phyloP scores from a whole-genome alignment of 2,797 vertebrate species.

The Hyperoplus immaculatus region DNA sequence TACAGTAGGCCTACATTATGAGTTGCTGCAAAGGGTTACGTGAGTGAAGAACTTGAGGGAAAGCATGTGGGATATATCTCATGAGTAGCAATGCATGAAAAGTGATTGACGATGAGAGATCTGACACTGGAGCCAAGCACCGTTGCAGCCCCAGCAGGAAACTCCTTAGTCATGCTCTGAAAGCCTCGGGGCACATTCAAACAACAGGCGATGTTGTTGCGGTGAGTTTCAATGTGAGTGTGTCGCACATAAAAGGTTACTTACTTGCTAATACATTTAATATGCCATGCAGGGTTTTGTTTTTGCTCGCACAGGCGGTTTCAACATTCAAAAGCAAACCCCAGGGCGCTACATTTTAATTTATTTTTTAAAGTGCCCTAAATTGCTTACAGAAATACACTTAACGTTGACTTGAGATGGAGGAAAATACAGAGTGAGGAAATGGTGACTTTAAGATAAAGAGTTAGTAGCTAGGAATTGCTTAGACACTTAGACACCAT shows the following conservation, averaged over 20 bases:
- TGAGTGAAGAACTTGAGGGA: slow-evolving; percentile 40
- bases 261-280: slow-evolving; percentile 49
- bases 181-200: slow-evolving; percentile 72
- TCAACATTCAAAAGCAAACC: slow-evolving; percentile 28
- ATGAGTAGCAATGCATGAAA: slow-evolving; percentile 44
- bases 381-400: slow-evolving; percentile 13
- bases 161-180: slow-evolving; percentile 63
- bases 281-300: slow-evolving; percentile 50
- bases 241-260: slow-evolving; percentile 54
- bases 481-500: slow-evolving; percentile 17
- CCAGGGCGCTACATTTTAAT: neutral
- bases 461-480: slow-evolving; percentile 23
- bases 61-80: slow-evolving; percentile 50
- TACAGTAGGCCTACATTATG: slow-evolving; percentile 31
- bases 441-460: slow-evolving; percentile 40
- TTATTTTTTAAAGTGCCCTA: slow-evolving; percentile 62
- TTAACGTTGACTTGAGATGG: slow-evolving; percentile 25
- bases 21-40: slow-evolving; percentile 51
- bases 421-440: slow-evolving; percentile 21
- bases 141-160: slow-evolving; percentile 55
- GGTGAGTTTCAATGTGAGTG: slow-evolving; percentile 56
- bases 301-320: slow-evolving; percentile 28
- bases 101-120: slow-evolving; percentile 56
- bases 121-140: slow-evolving; percentile 51
- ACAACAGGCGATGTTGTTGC: slow-evolving; percentile 63